These are phyloP conservation scores for Pseudomyrmex cubaensis DNA, from an alignment of 1,140 invertebrate genomes.

Conservation along the genomic window DNA sequence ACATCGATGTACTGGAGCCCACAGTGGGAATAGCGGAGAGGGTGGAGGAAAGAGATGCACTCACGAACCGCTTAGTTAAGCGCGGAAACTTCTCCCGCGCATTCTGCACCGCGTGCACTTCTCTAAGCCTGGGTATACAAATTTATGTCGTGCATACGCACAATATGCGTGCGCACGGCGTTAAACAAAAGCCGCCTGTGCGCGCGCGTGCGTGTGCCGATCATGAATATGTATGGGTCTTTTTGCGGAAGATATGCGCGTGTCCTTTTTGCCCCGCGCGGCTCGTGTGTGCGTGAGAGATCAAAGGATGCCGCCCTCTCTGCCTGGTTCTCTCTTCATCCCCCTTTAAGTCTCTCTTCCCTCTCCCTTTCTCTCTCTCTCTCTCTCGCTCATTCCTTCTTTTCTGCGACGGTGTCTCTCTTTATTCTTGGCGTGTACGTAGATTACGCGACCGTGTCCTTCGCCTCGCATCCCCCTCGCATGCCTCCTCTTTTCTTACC, in stretches of 20 bases:
- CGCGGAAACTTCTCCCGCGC: conserved; percentile 72
- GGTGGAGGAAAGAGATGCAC: conserved; percentile 39
- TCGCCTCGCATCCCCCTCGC: conserved; percentile 9
- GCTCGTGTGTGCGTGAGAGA: conserved; percentile 64
- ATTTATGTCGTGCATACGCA: conserved; percentile 75
- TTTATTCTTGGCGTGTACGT: conserved; percentile 65
- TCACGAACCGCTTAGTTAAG: conserved; percentile 67
- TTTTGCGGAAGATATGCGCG: conserved; percentile 73
- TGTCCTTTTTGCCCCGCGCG: conserved; percentile 69
- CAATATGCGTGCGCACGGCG: conserved; percentile 72
- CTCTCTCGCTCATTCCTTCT: conserved; percentile 35
- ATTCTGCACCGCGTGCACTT: conserved; percentile 66
- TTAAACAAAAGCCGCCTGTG: conserved; percentile 71
- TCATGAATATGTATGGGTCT: conserved; percentile 74
- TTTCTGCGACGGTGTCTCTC: conserved; percentile 35
- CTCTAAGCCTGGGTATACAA: conserved; percentile 61
- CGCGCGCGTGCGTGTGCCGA: conserved; percentile 54
- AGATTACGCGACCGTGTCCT: conserved; percentile 67
- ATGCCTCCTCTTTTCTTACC: conserved; percentile 1
- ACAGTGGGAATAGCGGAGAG: not conserved
- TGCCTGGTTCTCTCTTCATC: conserved; percentile 56
- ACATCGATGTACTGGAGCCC: not conserved
- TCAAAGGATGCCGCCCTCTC: conserved; percentile 72
- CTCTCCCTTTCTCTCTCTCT: not conserved
- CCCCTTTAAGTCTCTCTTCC: conserved; percentile 5